phyloP scores from a whole-genome alignment of 2,797 vertebrate genomes.

The Liasis olivaceus region DNA sequence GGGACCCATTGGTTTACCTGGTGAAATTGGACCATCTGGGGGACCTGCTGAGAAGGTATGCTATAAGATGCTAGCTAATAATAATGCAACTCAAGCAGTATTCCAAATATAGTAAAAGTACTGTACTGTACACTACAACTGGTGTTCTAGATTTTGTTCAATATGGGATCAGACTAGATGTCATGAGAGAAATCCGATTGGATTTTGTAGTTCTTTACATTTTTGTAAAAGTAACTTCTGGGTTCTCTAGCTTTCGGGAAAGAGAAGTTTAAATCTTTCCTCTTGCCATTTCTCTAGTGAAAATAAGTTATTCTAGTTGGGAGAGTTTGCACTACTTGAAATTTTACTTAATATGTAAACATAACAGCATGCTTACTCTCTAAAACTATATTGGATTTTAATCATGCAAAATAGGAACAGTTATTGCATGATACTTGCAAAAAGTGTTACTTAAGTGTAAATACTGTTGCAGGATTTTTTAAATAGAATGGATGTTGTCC shows the following conservation, averaged over 20 bases:
- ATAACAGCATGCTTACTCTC: background rate
- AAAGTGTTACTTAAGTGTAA: slow-evolving; percentile 18
- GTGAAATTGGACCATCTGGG: slow-evolving; percentile 83
- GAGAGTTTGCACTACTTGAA: background rate
- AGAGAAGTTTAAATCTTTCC: background rate
- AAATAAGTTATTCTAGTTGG: background rate
- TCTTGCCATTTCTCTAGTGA: background rate
- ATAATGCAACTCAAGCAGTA: slow-evolving; percentile 7
- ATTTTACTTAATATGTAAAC: background rate
- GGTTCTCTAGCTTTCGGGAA: background rate
- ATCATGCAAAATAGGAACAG: background rate
- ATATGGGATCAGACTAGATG: background rate
- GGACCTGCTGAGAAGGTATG: slow-evolving; percentile 91
- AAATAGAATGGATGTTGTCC: slow-evolving; percentile 7
- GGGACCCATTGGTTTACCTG: slow-evolving; percentile 85
- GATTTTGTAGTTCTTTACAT: background rate
- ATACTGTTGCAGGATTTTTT: slow-evolving; percentile 4
- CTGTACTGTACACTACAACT: background rate
- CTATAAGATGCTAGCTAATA: slow-evolving; percentile 19
- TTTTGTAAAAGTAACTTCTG: background rate
- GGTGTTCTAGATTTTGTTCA: background rate
- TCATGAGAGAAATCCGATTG: background rate
- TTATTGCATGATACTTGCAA: slow-evolving; percentile 8
- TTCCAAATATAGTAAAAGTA: slow-evolving; percentile 4
- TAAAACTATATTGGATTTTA: background rate